These are phyloP conservation scores for Ictidomys tridecemlineatus DNA, from an alignment of 2,113 vertebrate species.

Conservation along the genomic window DNA sequence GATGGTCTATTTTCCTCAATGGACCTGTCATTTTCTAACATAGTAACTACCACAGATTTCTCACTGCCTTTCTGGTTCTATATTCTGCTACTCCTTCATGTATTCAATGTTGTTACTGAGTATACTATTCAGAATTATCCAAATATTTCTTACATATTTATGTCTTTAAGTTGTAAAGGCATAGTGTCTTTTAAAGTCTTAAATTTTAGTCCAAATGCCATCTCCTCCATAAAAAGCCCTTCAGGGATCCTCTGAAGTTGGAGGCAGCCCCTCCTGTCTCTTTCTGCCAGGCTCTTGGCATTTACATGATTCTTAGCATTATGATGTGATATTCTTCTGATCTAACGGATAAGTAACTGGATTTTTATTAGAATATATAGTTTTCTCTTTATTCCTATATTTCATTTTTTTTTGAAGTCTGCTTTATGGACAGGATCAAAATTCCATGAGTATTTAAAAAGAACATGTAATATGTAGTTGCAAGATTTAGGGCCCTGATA, in stretches of 20 bases:
- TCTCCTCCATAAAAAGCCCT: not conserved
- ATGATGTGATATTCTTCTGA: not conserved
- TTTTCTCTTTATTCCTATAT: not conserved
- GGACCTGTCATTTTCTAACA: not conserved
- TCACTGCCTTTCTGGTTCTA: not conserved
- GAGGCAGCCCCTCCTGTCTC: not conserved
- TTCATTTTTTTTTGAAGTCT: not conserved
- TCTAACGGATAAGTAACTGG: not conserved
- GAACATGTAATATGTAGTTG: not conserved
- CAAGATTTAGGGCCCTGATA: accelerated
- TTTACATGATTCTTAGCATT: not conserved
- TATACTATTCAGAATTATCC: not conserved
- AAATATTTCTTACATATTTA: not conserved
- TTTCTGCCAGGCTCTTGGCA: not conserved
- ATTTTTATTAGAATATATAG: not conserved
- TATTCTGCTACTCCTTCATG: not conserved
- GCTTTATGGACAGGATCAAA: not conserved
- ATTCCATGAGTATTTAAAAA: not conserved
- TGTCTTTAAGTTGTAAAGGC: not conserved
- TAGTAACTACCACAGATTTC: not conserved
- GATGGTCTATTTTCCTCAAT: not conserved
- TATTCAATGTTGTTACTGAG: not conserved
- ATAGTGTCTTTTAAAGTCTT: not conserved
- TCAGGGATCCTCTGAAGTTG: not conserved
- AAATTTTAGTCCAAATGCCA: not conserved